These are phyloP conservation scores for Xestia sexstrigata DNA, from an alignment of 2,888 invertebrate species.

Conservation along the genomic window DNA sequence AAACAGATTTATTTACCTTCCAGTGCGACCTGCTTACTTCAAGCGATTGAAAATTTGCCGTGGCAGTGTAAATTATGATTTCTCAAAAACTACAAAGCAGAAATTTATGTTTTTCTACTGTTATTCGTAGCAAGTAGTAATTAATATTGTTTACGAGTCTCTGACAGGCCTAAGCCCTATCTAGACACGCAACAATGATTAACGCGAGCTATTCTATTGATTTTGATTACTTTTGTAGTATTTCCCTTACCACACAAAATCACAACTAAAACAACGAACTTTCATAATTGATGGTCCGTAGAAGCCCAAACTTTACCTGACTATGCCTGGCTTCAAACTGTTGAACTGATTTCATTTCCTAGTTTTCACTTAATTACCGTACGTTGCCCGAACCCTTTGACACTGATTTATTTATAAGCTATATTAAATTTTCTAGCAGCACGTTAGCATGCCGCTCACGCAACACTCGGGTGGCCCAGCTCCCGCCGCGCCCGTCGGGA, in stretches of 20 bases:
- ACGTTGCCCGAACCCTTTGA: conserved; percentile 49
- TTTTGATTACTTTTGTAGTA: conserved; percentile 33
- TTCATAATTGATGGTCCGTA: conserved; percentile 48
- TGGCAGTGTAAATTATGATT: conserved; percentile 8
- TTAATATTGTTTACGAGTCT: conserved; percentile 38
- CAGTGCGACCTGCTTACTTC: background rate
- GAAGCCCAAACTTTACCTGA: conserved; percentile 34
- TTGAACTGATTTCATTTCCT: conserved; percentile 45
- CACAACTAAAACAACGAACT: conserved; percentile 25
- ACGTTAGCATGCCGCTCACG: conserved; percentile 76
- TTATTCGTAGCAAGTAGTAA: conserved; percentile 33
- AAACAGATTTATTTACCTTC: conserved; percentile 28
- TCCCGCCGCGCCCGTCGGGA: conserved; percentile 66
- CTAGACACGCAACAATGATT: conserved; percentile 40
- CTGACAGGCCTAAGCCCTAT: conserved; percentile 1
- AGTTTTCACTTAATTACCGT: conserved; percentile 47
- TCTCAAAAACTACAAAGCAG: background rate
- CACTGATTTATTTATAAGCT: conserved; percentile 59
- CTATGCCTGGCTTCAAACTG: conserved; percentile 34
- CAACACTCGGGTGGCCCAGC: conserved; percentile 65
- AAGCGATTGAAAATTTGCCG: background rate
- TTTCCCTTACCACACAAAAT: conserved; percentile 3
- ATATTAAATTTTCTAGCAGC: conserved; percentile 61
- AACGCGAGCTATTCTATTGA: conserved; percentile 34
- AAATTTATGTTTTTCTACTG: background rate